These are phyloP conservation scores for Malurus melanocephalus DNA, from an alignment of 2,113 vertebrate genomes.

Conservation along the genomic window DNA sequence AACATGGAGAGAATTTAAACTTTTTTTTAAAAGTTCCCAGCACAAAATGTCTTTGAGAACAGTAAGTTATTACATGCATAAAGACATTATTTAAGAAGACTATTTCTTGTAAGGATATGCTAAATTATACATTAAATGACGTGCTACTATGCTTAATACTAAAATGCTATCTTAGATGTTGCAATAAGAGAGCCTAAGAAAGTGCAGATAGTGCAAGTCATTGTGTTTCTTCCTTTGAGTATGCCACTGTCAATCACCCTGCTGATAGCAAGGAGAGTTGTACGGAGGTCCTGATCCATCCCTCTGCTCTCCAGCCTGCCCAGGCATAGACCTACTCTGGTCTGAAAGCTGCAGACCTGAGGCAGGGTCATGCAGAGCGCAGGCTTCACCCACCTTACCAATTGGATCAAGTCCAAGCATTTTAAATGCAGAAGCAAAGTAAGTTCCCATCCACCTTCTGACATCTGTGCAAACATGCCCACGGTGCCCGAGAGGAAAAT, in stretches of 20 bases:
- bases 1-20: background rate
- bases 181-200: background rate
- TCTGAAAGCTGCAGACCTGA: background rate
- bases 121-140: background rate
- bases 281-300: background rate
- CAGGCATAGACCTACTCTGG: background rate
- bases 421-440: background rate
- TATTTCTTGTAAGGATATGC: background rate
- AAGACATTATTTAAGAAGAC: background rate
- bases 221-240: background rate
- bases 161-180: background rate
- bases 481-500: background rate
- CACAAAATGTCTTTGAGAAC: background rate
- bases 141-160: background rate
- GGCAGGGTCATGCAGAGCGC: background rate
- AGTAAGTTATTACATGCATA: background rate
- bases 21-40: background rate
- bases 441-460: background rate
- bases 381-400: rapidly evolving
- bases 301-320: background rate
- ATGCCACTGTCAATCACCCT: rapidly evolving
- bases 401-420: background rate
- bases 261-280: background rate
- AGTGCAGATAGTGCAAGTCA: background rate
- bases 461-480: background rate